Evolutionary conservation across 2,113 vertebrate species (phyloP).

Genomic region (Hydrolagus affinis): DNA sequence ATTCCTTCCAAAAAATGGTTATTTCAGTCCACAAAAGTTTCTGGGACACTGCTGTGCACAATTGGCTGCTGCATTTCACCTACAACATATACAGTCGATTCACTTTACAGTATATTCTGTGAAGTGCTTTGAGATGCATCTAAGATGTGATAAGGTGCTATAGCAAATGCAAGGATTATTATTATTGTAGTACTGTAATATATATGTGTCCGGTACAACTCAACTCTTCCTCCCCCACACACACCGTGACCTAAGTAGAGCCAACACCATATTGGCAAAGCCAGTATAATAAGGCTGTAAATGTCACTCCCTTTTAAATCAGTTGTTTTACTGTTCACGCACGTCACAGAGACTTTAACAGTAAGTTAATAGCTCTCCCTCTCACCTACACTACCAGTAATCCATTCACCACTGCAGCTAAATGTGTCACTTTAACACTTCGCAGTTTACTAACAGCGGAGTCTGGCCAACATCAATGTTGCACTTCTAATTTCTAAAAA

Average conservation of each 20-base stretch:
- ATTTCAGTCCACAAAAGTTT: no score
- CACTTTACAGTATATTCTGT: no score
- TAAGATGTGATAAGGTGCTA: no score
- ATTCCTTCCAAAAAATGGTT: no score
- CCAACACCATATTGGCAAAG: no score
- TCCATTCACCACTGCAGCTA: background rate
- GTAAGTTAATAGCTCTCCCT: background rate
- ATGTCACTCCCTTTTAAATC: background rate
- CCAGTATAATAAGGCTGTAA: background rate
- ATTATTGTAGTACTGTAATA: no score
- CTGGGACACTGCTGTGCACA: no score
- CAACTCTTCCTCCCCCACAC: background rate
- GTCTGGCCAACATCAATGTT: slow-evolving; percentile 17
- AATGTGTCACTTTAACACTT: background rate
- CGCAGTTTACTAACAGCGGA: background rate
- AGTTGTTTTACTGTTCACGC: background rate
- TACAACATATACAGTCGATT: no score
- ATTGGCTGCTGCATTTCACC: no score
- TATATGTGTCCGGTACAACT: background rate
- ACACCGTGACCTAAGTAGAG: background rate
- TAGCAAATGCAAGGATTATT: no score
- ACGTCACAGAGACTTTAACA: background rate
- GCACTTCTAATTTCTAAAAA: slow-evolving; percentile 8
- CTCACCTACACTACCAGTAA: background rate
- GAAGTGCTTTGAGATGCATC: no score